These are phyloP conservation scores for Engraulis encrasicolus DNA, from an alignment of 2,113 vertebrate species.

Conservation along the genomic window DNA sequence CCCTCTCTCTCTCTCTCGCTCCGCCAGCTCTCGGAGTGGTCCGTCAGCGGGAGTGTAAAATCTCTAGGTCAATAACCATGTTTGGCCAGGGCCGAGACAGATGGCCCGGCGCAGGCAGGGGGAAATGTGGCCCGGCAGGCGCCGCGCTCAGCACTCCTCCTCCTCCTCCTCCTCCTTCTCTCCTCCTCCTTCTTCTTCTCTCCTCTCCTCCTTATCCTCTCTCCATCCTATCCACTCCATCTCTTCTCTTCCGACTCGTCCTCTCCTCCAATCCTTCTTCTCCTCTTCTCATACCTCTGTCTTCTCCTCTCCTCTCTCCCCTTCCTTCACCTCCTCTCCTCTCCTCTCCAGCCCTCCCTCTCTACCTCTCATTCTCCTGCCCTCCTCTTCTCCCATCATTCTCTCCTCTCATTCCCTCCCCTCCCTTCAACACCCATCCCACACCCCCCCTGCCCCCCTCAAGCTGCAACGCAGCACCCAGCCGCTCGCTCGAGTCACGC, in stretches of 20 bases:
- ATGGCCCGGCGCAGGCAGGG: constrained; percentile 5
- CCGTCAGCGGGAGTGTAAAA: constrained; percentile 30
- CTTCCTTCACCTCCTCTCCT: background rate
- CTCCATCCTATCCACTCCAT: background rate
- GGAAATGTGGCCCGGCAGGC: constrained; percentile 22
- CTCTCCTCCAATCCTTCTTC: background rate
- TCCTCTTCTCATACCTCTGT: background rate
- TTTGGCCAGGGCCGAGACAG: constrained; percentile 20
- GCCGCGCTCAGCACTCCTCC: too few species aligned
- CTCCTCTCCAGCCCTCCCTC: too few species aligned
- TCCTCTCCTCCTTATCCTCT: background rate
- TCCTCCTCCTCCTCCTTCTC: too few species aligned
- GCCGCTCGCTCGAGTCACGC: background rate
- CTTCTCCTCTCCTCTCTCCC: background rate
- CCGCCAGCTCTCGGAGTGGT: constrained; percentile 1
- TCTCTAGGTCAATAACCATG: constrained; percentile 29
- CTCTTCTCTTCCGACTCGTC: background rate
- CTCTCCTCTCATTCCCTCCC: background rate
- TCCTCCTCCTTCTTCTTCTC: background rate
- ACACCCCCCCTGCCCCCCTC: background rate
- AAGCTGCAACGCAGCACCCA: background rate
- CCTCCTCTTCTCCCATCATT: background rate
- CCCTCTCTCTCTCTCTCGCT: too few species aligned
- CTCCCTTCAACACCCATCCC: background rate
- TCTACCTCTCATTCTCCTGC: too few species aligned